Evolutionary conservation across 2,113 vertebrate species (phyloP), one percentile per base, ranked within the genome.

Genomic region (Calidris pugnax): DNA sequence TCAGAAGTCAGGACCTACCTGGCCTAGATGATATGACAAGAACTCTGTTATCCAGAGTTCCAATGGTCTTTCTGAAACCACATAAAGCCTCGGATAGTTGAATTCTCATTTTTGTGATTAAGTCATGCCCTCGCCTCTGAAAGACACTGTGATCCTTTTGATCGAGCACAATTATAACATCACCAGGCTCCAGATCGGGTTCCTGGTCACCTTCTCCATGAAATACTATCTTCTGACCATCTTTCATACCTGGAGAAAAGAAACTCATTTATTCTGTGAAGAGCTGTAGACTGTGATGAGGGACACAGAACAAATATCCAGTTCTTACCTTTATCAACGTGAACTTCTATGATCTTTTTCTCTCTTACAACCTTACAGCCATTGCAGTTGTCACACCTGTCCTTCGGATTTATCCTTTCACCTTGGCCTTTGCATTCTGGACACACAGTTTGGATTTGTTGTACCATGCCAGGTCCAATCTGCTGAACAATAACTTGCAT

Each of bases 121-220:
- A 95, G 93, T 99, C 98, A 24, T 99, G 97, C 7, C 98, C 98
- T 83, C 98, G 97, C 63, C 99, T 98, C 96, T 99, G 98, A 95
- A 98, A 99, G 62, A 98, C 89, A 6, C 98, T 79, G 33, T 99
- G 99, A 8, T 99, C 98, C 97, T 99, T 99, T 94, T 99, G 98
- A 95, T 99, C 99, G 73, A 99, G 97, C 62, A 99, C 98, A 90
- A 99, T 99, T 50, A 99, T 96, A 41, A 99, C 99, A 93, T 99
- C 99, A 16, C 99, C 99, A 68, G 99, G 99, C 93, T 99, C 99
- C 93, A 99, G 96, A 86, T 99, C 99, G 27, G 99, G 99, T 83
- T 99, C 99, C 96, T 99, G 99, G 96, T 99, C 99, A 6, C 99
- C 99, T 97, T 99, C 99, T 78, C 99, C 99, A 14, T 98, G 98